A percentile compares a stretch with the other conserved stretches of the same genome.
Conservation (phyloP, 2,888 invertebrate species). For the Sminthurides aquaticus region DNA sequence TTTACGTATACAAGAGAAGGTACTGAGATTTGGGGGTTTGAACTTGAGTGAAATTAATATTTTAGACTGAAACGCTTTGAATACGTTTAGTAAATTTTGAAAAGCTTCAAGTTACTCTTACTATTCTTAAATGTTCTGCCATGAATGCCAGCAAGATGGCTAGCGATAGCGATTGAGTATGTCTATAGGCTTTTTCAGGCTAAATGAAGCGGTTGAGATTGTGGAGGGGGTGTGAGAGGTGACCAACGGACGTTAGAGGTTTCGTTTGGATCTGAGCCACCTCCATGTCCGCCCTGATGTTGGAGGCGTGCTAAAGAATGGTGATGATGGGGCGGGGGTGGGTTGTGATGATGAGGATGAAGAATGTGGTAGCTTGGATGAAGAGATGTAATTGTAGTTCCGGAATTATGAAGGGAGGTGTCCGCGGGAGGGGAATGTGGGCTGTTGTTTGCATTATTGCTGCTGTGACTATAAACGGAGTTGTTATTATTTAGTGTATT, state of each 20-base stretch:
- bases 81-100: no score
- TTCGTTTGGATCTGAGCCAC: constrained; percentile 16
- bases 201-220: constrained; percentile 32
- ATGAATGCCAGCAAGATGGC: no score
- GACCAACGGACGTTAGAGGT: constrained; percentile 33
- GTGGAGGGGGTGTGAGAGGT: constrained; percentile 39
- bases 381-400: constrained; percentile 10
- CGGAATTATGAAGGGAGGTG: constrained; percentile 7
- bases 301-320: neutral
- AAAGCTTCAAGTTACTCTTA: no score
- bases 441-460: neutral
- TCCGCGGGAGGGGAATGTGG: neutral
- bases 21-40: no score
- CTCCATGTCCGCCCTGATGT: constrained; percentile 18
- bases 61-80: no score
- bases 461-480: constrained; percentile 16
- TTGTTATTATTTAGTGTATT: constrained; percentile 9
- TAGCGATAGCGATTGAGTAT: no score
- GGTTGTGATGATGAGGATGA: constrained; percentile 15
- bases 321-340: neutral
- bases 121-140: no score
- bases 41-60: no score
- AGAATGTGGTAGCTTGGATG: constrained; percentile 16
- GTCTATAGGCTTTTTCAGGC: constrained; percentile 14
- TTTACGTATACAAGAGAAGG: no score